Conservation (phyloP, 2,888 invertebrate species). For the Cheilosia urbana region DNA sequence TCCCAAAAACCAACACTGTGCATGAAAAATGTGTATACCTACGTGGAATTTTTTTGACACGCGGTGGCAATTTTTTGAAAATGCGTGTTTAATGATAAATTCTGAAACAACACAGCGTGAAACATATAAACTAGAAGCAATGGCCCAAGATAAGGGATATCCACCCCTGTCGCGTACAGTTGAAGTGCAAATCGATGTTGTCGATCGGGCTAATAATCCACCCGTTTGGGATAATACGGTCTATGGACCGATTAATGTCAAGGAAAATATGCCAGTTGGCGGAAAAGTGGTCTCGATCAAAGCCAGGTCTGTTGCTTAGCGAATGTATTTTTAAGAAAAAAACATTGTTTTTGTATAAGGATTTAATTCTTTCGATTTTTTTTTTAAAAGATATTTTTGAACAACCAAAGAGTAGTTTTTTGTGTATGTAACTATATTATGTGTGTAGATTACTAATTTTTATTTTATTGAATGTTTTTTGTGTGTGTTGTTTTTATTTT, state of each 20-base stretch:
- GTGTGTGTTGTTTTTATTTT: slow-evolving; percentile 36
- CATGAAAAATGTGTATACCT: slow-evolving; percentile 35
- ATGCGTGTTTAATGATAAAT: slow-evolving; percentile 9
- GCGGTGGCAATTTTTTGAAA: slow-evolving; percentile 4
- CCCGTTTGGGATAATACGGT: slow-evolving; percentile 98
- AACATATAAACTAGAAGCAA: slow-evolving; percentile 98
- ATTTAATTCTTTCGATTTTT: slow-evolving; percentile 31
- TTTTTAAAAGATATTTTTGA: slow-evolving; percentile 16
- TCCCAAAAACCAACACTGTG: slow-evolving; percentile 21
- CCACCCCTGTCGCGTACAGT: slow-evolving; percentile 97
- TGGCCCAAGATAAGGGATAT: slow-evolving; percentile 98
- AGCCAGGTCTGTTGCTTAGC: slow-evolving; percentile 94
- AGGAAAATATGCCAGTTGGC: slow-evolving; percentile 98
- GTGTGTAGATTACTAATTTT: slow-evolving; percentile 51
- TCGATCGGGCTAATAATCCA: slow-evolving; percentile 98
- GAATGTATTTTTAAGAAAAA: slow-evolving; percentile 72
- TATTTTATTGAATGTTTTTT: slow-evolving; percentile 43
- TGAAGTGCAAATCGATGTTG: slow-evolving; percentile 99
- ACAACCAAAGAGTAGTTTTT: slow-evolving; percentile 48
- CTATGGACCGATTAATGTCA: slow-evolving; percentile 98
- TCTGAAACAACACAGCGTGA: slow-evolving; percentile 88
- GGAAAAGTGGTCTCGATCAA: slow-evolving; percentile 98
- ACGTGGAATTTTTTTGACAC: slow-evolving; percentile 50
- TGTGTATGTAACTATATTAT: slow-evolving; percentile 24
- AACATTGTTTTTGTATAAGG: slow-evolving; percentile 59